Percentiles rank a stretch among this genome's conserved stretches.
phyloP scores from a whole-genome alignment of 2,888 invertebrate species.

The Autographa pulchrina region DNA sequence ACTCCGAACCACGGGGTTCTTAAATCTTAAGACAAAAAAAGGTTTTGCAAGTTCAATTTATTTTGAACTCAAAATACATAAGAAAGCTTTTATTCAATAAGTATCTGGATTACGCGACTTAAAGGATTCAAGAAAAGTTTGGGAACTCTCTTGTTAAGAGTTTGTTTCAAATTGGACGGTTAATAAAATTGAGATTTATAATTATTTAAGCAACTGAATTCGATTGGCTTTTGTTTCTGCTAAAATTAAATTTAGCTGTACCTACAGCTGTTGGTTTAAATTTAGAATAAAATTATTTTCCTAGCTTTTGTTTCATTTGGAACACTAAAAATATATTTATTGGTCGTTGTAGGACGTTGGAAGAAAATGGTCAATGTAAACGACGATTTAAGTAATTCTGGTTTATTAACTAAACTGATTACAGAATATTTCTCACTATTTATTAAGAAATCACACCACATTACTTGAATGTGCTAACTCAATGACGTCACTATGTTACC shows the following conservation, averaged over 20 bases:
- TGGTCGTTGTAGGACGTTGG: too few species aligned
- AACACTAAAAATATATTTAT: too few species aligned
- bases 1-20: constrained; percentile 27
- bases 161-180: constrained; percentile 41
- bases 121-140: constrained; percentile 32
- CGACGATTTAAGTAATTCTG: neutral
- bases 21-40: constrained; percentile 32
- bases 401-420: neutral
- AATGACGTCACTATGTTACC: constrained; percentile 22
- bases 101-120: constrained; percentile 36
- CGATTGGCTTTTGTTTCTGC: neutral
- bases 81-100: constrained; percentile 49
- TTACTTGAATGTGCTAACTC: constrained; percentile 17
- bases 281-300: neutral
- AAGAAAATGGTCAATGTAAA: neutral
- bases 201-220: constrained; percentile 19
- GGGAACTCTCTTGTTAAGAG: constrained; percentile 24
- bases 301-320: neutral
- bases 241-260: neutral
- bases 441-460: constrained; percentile 20
- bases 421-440: neutral
- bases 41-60: constrained; percentile 38
- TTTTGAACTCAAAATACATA: constrained; percentile 38
- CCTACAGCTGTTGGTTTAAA: neutral
- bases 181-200: constrained; percentile 29